Percentiles rank a stretch among this genome's conserved stretches.
Conservation (phyloP, 2,113 vertebrate genomes). For the Saguinus imperator region DNA sequence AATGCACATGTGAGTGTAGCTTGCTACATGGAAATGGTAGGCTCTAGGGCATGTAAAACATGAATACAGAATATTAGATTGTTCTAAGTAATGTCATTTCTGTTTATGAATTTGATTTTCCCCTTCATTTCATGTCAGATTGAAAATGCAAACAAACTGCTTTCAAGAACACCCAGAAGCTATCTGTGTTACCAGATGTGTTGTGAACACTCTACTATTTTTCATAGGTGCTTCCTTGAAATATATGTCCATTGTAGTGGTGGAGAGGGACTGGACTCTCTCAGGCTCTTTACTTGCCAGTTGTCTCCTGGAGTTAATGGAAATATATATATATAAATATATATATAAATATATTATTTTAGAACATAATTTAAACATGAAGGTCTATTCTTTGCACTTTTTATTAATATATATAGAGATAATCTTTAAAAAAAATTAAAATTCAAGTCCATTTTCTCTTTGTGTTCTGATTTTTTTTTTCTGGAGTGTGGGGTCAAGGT, state of each 20-base stretch:
- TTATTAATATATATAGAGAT: constrained; percentile 75
- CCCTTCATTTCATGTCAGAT: constrained; percentile 40
- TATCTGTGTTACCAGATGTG: constrained; percentile 71
- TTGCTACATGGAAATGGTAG: background rate
- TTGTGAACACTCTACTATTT: constrained; percentile 70
- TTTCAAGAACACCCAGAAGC: constrained; percentile 74
- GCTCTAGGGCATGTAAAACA: fast-evolving
- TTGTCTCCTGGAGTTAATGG: constrained; percentile 81
- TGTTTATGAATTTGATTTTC: constrained; percentile 61
- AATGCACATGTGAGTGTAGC: background rate
- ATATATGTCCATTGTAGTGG: constrained; percentile 66
- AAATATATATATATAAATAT: constrained; percentile 1
- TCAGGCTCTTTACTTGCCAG: constrained; percentile 74
- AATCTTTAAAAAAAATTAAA: constrained; percentile 81
- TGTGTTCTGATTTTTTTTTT: constrained; percentile 78
- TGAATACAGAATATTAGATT: background rate
- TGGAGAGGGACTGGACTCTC: constrained; percentile 70
- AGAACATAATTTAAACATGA: constrained; percentile 79
- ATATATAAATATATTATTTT: constrained; percentile 74
- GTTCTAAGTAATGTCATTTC: constrained; percentile 2
- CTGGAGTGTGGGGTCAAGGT: background rate
- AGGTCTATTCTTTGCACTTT: constrained; percentile 83
- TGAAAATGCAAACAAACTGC: constrained; percentile 66
- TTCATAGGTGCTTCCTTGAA: constrained; percentile 70
- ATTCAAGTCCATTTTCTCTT: constrained; percentile 74